A percentile compares a stretch with the other conserved stretches of the same genome.
Conservation (phyloP, 2,888 invertebrate species). For the Anorthoa munda region DNA sequence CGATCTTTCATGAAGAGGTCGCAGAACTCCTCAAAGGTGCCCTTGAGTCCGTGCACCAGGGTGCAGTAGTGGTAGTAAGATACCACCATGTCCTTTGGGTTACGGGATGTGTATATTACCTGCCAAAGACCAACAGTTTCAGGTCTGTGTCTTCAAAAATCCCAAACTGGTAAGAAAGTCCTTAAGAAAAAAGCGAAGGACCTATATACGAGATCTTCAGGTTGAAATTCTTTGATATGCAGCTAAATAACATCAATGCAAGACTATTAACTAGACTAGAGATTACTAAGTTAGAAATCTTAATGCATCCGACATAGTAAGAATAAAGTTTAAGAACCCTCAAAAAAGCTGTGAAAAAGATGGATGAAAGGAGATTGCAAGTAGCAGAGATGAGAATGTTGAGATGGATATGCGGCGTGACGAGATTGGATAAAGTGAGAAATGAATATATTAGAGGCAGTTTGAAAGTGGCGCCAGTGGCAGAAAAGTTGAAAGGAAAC, state of each 20-base stretch:
- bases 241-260: too few relatives aligned
- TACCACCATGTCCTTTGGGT: conserved; percentile 97
- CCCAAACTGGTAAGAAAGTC: not conserved
- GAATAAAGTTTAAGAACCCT: not conserved
- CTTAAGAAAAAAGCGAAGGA: not conserved
- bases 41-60: conserved; percentile 92
- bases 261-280: too few relatives aligned
- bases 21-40: conserved; percentile 94
- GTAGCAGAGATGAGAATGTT: too few relatives aligned
- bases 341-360: too few relatives aligned
- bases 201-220: not conserved
- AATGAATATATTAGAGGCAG: too few relatives aligned
- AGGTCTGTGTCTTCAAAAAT: not conserved
- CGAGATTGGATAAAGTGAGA: too few relatives aligned
- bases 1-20: conserved; percentile 93
- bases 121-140: conserved; percentile 73
- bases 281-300: too few relatives aligned
- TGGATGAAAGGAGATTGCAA: too few relatives aligned
- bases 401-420: too few relatives aligned
- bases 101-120: conserved; percentile 96
- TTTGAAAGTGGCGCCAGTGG: too few relatives aligned
- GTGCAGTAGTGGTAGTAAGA: conserved; percentile 96
- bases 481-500: too few relatives aligned
- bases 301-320: not conserved
- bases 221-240: too few relatives aligned